A percentile compares a stretch with the other conserved stretches of the same genome.
These are phyloP conservation scores for Australoheros scitulus DNA, from an alignment of 2,113 vertebrate species.

Conservation along the genomic window DNA sequence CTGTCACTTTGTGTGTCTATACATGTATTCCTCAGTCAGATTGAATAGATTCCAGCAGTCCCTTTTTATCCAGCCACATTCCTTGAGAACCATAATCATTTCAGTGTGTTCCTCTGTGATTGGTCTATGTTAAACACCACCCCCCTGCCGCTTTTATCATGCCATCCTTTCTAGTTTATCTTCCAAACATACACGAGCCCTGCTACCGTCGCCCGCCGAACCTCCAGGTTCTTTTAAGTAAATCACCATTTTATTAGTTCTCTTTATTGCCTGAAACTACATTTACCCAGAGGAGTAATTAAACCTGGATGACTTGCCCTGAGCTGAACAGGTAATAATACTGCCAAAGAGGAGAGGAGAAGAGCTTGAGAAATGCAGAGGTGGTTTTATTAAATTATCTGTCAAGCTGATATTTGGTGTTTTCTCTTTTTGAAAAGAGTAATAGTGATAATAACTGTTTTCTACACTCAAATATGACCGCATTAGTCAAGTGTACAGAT, in stretches of 20 bases:
- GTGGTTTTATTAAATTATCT: slow-evolving; percentile 11
- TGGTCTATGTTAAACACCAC: slow-evolving; percentile 18
- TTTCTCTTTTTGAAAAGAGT: neutral
- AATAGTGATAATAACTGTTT: slow-evolving; percentile 11
- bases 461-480: neutral
- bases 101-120: slow-evolving; percentile 20
- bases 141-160: neutral
- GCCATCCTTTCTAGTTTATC: slow-evolving; percentile 13
- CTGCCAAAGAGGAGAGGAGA: neutral
- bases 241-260: slow-evolving; percentile 65
- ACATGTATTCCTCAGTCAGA: neutral
- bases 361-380: neutral
- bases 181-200: slow-evolving; percentile 5
- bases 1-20: neutral
- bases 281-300: slow-evolving; percentile 58
- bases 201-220: neutral
- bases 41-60: neutral
- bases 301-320: slow-evolving; percentile 43
- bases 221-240: slow-evolving; percentile 42
- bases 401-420: slow-evolving; percentile 6
- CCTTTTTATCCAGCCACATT: neutral
- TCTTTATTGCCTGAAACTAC: slow-evolving; percentile 43
- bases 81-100: neutral
- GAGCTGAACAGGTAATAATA: slow-evolving; percentile 26
- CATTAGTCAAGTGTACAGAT: neutral